Evolutionary conservation across 2,888 invertebrate genomes (phyloP), one percentile per base, ranked within the genome.

Genomic region (Coelinius sp.): DNA sequence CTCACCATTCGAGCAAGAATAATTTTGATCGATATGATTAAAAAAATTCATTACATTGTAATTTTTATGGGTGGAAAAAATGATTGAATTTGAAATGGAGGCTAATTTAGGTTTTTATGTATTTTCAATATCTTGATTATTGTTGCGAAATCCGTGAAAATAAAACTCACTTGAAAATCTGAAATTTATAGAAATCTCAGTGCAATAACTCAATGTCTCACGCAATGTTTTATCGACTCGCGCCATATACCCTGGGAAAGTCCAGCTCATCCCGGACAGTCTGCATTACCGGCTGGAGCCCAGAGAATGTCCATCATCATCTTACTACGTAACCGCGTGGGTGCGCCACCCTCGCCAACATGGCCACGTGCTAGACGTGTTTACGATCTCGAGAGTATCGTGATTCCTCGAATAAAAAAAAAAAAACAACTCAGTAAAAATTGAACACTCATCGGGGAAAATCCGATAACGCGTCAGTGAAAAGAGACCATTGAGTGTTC

Each of bases 281-380:
- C 80, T 79, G 71, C 73, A 68, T 82, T 79, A 80, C 68, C 83
- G 79, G 76, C 81, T 69, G 80, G 73, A 68, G 46, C 56, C 59
- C 35, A n/a, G 53, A 24, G 22, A 52, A 56, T 41, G 67, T 64
- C 70, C 27, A 52, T 14, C 25, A 31, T 27, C 25, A n/a, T 63
- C 69, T 27, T 35, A 12, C 2, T 1, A 10, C n/a, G 8, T 41
- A n/a, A 65, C 75, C 79, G 76, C 71, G 27, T 71, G 80, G 77
- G 76, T 75, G 76, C 81, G 81, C 76, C 68, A 71, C 73, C 20
- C 41, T 78, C 79, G 82, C 81, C 84, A 85, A 85, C 81, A 85
- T 85, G 85, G 85, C 85, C 85, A 85, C 83, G 84, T 84, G 85
- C 80, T 82, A 79, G 73, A 75, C 68, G 75, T 77, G 75, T 77